These are phyloP conservation scores for Mylabris phalerata DNA, from an alignment of 1,140 invertebrate genomes.

Conservation along the genomic window DNA sequence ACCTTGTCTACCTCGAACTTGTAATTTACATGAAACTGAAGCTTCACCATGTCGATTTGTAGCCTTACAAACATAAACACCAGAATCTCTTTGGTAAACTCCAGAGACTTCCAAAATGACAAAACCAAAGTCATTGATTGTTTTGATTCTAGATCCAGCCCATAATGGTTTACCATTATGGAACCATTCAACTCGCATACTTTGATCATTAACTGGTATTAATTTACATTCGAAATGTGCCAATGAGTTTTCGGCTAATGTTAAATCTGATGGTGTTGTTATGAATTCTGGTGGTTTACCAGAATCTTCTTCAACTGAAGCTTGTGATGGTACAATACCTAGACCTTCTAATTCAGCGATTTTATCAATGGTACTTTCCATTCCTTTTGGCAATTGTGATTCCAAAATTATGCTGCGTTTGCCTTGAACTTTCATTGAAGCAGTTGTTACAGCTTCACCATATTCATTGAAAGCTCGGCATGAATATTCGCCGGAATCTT, in stretches of 20 bases:
- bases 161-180: slow-evolving; percentile 88
- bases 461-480: slow-evolving; percentile 85
- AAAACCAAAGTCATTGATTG: slow-evolving; percentile 90
- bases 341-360: slow-evolving; percentile 89
- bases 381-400: slow-evolving; percentile 84
- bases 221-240: slow-evolving; percentile 90
- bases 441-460: slow-evolving; percentile 89
- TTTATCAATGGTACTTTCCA: slow-evolving; percentile 88
- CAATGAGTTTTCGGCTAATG: slow-evolving; percentile 79
- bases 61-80: slow-evolving; percentile 85
- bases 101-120: slow-evolving; percentile 87
- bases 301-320: slow-evolving; percentile 68
- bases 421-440: slow-evolving; percentile 81
- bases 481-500: slow-evolving; percentile 90
- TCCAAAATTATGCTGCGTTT: slow-evolving; percentile 88
- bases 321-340: slow-evolving; percentile 54
- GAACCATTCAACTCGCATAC: slow-evolving; percentile 93
- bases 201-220: slow-evolving; percentile 84
- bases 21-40: slow-evolving; percentile 75
- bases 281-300: slow-evolving; percentile 90
- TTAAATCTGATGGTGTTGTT: slow-evolving; percentile 76
- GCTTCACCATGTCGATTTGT: slow-evolving; percentile 87
- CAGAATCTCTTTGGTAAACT: slow-evolving; percentile 81
- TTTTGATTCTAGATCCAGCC: slow-evolving; percentile 81
- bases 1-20: slow-evolving; percentile 77